Evolutionary conservation across 64 coral and sea anemone genomes (phyloP).

Genomic region (Orbicella faveolata): DNA sequence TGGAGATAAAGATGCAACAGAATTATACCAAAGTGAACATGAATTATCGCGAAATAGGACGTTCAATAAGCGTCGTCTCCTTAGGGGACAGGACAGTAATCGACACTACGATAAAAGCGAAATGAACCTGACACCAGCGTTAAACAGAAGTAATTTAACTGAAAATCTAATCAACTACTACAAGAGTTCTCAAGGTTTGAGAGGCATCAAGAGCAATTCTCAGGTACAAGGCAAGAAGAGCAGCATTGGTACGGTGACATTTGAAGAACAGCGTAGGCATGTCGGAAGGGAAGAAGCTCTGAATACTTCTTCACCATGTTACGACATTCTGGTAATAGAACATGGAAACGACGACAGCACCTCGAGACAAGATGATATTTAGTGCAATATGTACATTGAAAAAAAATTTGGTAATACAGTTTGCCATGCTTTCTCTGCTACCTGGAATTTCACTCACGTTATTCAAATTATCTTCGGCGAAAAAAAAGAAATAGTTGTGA

Average conservation of each 20-base stretch:
- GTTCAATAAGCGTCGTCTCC: neutral
- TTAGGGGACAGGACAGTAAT: neutral
- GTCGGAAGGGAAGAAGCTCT: neutral
- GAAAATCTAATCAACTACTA: slow-evolving; percentile 13
- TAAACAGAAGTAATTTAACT: neutral
- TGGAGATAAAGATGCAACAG: neutral
- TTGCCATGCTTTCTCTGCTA: neutral
- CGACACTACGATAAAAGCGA: neutral
- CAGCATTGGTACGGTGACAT: neutral
- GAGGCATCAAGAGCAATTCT: neutral
- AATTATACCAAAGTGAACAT: neutral
- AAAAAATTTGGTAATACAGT: neutral
- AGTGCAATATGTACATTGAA: neutral
- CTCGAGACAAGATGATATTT: neutral
- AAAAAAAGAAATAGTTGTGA: too few species aligned
- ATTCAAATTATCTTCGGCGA: neutral
- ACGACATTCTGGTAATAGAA: slow-evolving; percentile 26
- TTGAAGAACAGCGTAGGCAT: neutral
- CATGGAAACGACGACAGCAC: neutral
- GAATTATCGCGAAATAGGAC: neutral
- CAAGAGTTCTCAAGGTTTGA: neutral
- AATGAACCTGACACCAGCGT: neutral
- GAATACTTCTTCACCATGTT: neutral
- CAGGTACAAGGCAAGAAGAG: neutral
- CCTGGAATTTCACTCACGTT: neutral